These are phyloP conservation scores for Actias luna DNA, from an alignment of 2,888 invertebrate species.

Conservation along the genomic window DNA sequence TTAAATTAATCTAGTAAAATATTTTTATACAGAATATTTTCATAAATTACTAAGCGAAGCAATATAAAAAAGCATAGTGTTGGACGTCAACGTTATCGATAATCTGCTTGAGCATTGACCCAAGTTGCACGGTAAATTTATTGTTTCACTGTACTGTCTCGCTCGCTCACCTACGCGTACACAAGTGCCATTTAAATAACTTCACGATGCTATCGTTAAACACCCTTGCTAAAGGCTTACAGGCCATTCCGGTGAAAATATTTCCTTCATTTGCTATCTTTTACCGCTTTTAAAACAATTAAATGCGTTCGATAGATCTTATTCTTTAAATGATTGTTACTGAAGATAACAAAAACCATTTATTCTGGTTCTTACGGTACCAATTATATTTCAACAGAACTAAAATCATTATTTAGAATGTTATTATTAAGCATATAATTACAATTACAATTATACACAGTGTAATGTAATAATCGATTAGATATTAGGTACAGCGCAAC, in stretches of 20 bases:
- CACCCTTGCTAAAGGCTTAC: slow-evolving; percentile 40
- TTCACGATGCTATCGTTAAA: slow-evolving; percentile 56
- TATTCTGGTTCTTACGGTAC: too few relatives aligned
- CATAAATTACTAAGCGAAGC: slow-evolving; percentile 31
- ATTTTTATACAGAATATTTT: slow-evolving; percentile 18
- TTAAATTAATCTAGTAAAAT: not conserved
- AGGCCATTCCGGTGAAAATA: slow-evolving; percentile 24
- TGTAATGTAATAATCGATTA: not conserved
- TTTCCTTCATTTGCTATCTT: slow-evolving; percentile 45
- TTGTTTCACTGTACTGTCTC: slow-evolving; percentile 49
- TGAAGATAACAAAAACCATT: too few relatives aligned
- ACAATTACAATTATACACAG: too few relatives aligned
- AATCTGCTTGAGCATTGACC: slow-evolving; percentile 36
- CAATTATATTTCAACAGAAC: too few relatives aligned
- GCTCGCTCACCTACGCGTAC: slow-evolving; percentile 53
- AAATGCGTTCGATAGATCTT: too few relatives aligned
- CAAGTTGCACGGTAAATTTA: slow-evolving; percentile 51
- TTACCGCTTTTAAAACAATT: slow-evolving; percentile 17
- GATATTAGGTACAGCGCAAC: not conserved
- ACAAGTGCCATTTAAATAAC: slow-evolving; percentile 54
- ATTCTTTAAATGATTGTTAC: too few relatives aligned
- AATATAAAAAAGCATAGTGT: slow-evolving; percentile 40
- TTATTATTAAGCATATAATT: not conserved
- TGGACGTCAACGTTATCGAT: slow-evolving; percentile 57
- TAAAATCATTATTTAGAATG: not conserved